A percentile compares a stretch with the other conserved stretches of the same genome.
Conservation (phyloP, 2,888 invertebrate species). For the Cerceris rybyensis region DNA sequence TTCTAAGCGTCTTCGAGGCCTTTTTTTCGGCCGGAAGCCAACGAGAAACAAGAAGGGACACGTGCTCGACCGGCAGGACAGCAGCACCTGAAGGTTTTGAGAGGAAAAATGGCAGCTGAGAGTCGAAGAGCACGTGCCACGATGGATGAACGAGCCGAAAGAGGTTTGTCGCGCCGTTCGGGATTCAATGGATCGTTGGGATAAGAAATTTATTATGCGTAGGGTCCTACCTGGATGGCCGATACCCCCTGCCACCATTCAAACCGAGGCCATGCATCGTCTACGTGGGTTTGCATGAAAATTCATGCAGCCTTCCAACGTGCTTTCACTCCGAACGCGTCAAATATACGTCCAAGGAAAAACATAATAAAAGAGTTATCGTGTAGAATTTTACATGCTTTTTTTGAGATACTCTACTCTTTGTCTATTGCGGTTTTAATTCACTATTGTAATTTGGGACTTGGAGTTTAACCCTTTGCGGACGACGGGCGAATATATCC, state of each 20-base stretch:
- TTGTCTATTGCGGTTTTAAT: too few relatives aligned
- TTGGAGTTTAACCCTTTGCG: too few relatives aligned
- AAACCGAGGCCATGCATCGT: constrained; percentile 42
- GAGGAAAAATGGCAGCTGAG: constrained; percentile 59
- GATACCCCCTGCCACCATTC: constrained; percentile 58
- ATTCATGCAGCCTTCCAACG: constrained; percentile 52
- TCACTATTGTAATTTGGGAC: too few relatives aligned
- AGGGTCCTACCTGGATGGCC: constrained; percentile 47
- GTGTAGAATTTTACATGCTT: too few relatives aligned
- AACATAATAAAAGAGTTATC: too few relatives aligned
- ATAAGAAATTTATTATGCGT: constrained; percentile 71
- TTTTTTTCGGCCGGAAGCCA: constrained; percentile 62
- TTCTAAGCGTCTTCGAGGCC: constrained; percentile 44
- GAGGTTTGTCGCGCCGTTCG: constrained; percentile 33
- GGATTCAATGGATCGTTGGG: constrained; percentile 63
- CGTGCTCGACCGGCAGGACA: constrained; percentile 55
- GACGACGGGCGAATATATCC: too few relatives aligned
- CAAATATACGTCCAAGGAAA: too few relatives aligned
- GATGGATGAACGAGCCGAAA: constrained; percentile 36
- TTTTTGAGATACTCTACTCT: too few relatives aligned
- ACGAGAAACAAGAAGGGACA: constrained; percentile 42
- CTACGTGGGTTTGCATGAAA: constrained; percentile 63
- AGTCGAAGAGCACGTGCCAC: constrained; percentile 67
- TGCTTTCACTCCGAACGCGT: too few relatives aligned
- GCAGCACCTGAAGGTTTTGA: constrained; percentile 59